Conservation (phyloP, 2,113 vertebrate species). For the Morphnarchus princeps region DNA sequence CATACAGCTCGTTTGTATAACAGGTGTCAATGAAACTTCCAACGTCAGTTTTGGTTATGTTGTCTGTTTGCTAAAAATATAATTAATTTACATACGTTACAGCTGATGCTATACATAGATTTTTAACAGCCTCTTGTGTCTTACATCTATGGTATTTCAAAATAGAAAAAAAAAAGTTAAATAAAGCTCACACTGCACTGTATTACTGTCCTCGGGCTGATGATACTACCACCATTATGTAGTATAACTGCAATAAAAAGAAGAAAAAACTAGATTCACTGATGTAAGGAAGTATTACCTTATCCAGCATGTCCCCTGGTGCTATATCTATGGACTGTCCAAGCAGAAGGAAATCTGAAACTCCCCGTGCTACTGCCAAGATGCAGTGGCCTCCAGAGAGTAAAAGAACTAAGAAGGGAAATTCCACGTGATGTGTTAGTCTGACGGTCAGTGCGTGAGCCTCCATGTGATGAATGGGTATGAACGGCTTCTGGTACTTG, state of each 20-base stretch:
- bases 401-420: conserved; percentile 92
- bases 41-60: background rate
- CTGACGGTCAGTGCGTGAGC: conserved; percentile 91
- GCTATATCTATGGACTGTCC: conserved; percentile 88
- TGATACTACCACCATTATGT: background rate
- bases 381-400: conserved; percentile 93
- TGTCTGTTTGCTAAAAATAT: background rate
- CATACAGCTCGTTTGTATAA: background rate
- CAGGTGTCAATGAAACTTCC: background rate
- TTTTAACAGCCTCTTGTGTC: background rate
- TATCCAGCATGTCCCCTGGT: conserved; percentile 90
- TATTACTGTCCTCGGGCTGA: background rate
- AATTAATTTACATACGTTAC: background rate
- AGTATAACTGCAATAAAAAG: background rate
- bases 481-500: conserved; percentile 82
- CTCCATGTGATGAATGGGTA: conserved; percentile 98
- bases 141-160: background rate
- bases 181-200: background rate
- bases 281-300: conserved; percentile 70
- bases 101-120: background rate
- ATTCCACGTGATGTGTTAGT: conserved; percentile 79
- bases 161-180: background rate
- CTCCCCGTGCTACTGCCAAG: conserved; percentile 82
- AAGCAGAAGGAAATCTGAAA: conserved; percentile 91
- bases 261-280: background rate